Evolutionary conservation across 2,113 vertebrate species (phyloP), one percentile per base, ranked within the genome.

Genomic region (Ceyx melanurus): DNA sequence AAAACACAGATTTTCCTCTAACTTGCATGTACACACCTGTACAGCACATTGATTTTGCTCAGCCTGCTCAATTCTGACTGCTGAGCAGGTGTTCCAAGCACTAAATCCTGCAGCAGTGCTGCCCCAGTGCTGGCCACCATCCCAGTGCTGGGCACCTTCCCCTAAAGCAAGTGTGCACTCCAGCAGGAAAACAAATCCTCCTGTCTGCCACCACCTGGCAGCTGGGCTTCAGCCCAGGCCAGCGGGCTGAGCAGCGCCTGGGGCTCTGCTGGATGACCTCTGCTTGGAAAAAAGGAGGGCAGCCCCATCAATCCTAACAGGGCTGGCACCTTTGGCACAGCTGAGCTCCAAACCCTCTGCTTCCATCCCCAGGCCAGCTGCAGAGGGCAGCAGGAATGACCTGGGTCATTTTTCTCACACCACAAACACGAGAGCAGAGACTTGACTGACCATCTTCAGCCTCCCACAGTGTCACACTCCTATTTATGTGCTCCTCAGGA

Each of bases 181-280:
- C 75, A 65, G 45, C 40, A 62, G 16, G 50, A 88, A 90, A 89
- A 84, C 10, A 37, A 25, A 1, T 15, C 9, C 71, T 79, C 45
- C 62, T 81, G 40, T 71, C 43, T 61, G 73, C 54, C 50, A 82
- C n/a, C 81, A 94, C 71, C 77, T 89, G 83, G 85, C 74, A 95
- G 13, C 46, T 83, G 72, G 82, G 68, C 66, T 86, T 84, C 93
- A 90, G 73, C 88, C 56, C 72, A 93, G 48, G 28, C 43, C 84
- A 82, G 18, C 3, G 1, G 57, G 43, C 53, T 75, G 61, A 90
- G 61, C 56, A 92, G 61, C 53, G 86, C 61, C 57, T 92, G 73
- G 72, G 74, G 57, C 57, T 61, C 57, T 61, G 60, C 57, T 76
- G 66, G 70, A 62, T 87, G 61, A 93, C 80, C 70, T 74, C 73